These are phyloP conservation scores for Dromococcyx pavoninus DNA, from an alignment of 2,797 vertebrate species.

Conservation along the genomic window DNA sequence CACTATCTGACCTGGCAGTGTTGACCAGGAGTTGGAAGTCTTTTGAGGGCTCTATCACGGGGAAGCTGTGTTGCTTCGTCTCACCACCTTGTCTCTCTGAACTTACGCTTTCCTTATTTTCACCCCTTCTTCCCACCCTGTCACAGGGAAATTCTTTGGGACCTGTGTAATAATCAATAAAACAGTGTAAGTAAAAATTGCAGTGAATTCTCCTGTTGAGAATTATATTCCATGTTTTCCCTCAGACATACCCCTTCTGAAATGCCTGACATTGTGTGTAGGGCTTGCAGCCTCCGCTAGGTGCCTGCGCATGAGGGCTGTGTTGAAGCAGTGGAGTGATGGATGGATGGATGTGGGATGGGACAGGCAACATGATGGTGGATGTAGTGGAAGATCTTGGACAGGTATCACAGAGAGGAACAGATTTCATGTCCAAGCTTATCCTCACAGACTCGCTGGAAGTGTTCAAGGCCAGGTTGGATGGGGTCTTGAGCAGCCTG, in stretches of 20 bases:
- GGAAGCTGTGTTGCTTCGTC: background rate
- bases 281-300: background rate
- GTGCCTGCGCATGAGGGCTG: rapidly evolving
- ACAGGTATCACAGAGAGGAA: background rate
- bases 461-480: too few species aligned
- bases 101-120: background rate
- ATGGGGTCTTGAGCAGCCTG: too few species aligned
- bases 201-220: background rate
- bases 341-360: background rate
- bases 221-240: background rate
- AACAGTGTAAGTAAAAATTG: background rate
- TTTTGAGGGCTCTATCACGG: background rate
- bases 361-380: background rate
- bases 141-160: background rate
- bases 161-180: background rate
- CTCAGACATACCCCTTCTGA: background rate
- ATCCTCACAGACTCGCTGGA: background rate
- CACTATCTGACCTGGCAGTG: background rate
- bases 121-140: background rate
- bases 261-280: background rate
- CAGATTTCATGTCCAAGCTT: background rate
- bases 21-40: background rate
- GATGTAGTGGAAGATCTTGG: background rate
- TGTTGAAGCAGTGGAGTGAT: background rate
- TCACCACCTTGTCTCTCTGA: background rate